phyloP scores from a whole-genome alignment of 2,797 vertebrate genomes.

The Malurus splendens region DNA sequence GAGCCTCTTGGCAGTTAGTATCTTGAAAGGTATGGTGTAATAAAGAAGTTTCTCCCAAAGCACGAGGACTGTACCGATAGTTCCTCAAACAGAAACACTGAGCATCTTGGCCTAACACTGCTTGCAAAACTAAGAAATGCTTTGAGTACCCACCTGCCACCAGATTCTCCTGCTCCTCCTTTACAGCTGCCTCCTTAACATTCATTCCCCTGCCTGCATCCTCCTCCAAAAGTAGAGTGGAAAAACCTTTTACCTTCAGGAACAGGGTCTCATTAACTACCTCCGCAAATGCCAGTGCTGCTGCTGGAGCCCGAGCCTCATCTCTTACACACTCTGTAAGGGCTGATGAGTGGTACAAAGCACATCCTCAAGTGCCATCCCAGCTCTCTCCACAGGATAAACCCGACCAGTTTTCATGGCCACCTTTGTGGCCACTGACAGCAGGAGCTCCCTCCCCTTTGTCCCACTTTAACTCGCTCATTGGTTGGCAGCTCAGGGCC shows the following conservation, averaged over 20 bases:
- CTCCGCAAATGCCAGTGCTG: neutral
- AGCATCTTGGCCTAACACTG: neutral
- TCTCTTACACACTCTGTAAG: neutral
- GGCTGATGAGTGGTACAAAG: rapidly evolving
- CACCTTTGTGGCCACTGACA: neutral
- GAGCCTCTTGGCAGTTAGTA: neutral
- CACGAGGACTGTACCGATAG: neutral
- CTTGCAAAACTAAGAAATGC: neutral
- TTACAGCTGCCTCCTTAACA: neutral
- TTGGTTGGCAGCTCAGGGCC: neutral
- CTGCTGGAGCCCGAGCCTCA: neutral
- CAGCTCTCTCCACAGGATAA: neutral
- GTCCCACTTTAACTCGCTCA: neutral
- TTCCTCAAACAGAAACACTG: rapidly evolving
- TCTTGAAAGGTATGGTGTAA: neutral
- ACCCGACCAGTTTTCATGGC: neutral
- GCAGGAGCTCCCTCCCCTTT: neutral
- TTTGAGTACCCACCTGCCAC: neutral
- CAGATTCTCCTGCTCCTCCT: neutral
- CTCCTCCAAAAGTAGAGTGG: neutral
- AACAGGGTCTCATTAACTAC: neutral
- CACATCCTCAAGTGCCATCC: neutral
- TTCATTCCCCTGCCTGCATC: neutral
- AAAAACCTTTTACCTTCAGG: neutral
- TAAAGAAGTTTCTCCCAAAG: neutral